phyloP scores from a whole-genome alignment of 2,113 vertebrate genomes.

The Ciconia boyciana region DNA sequence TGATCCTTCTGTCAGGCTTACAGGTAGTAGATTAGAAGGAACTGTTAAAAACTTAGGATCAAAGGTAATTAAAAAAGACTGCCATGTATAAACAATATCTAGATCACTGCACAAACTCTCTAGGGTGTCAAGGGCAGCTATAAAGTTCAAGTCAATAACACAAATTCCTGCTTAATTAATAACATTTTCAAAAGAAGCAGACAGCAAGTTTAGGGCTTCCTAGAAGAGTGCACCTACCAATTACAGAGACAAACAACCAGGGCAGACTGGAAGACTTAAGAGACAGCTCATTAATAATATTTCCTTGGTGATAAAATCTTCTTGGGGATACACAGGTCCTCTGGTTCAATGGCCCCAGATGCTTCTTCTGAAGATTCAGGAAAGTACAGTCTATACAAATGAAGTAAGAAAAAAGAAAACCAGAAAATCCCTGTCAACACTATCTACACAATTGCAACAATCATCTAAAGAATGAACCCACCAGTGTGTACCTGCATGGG shows the following conservation, averaged over 20 bases:
- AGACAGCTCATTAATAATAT: neutral
- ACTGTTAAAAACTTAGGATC: neutral
- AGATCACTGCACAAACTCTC: neutral
- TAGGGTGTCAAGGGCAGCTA: neutral
- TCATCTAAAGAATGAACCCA: neutral
- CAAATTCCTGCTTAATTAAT: neutral
- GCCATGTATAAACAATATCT: neutral
- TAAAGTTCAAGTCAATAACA: neutral
- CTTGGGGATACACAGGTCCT: neutral
- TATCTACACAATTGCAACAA: neutral
- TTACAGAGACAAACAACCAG: neutral
- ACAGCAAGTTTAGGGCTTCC: neutral
- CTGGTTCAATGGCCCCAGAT: neutral
- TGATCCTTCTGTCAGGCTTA: neutral
- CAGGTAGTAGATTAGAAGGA: neutral
- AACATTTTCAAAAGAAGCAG: neutral
- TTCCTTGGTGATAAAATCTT: neutral
- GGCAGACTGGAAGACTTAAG: neutral
- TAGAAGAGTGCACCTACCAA: neutral
- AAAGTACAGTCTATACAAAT: neutral
- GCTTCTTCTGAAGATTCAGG: neutral
- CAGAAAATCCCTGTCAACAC: neutral
- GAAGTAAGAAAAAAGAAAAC: neutral
- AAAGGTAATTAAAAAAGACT: conserved; percentile 19
- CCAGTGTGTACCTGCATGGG: neutral